Conservation (phyloP, 1,140 invertebrate species). For the Platyscapa corneri region DNA sequence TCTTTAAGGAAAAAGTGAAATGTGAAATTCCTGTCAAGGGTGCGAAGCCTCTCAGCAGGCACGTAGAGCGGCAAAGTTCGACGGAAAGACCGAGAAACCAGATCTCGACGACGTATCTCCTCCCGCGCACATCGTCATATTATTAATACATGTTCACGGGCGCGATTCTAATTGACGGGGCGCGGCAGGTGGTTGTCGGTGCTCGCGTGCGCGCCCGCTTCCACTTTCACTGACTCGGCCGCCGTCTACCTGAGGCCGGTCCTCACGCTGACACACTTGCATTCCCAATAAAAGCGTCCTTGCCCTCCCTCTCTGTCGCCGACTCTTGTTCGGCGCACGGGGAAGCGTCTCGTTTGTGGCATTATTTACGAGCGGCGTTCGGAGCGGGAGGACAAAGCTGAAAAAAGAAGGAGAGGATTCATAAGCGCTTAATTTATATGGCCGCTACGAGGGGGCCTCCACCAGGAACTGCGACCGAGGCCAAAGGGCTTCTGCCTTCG, state of each 20-base stretch:
- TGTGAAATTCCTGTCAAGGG: too few species aligned
- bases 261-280: background rate
- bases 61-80: background rate
- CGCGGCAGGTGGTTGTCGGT: conserved; percentile 13
- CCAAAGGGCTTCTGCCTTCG: conserved; percentile 51
- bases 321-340: conserved; percentile 28
- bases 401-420: conserved; percentile 57
- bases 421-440: conserved; percentile 65
- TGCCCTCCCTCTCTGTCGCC: background rate
- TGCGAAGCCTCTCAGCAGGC: too few species aligned
- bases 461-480: conserved; percentile 49
- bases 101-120: background rate
- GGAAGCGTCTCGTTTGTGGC: conserved; percentile 43
- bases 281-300: conserved; percentile 25
- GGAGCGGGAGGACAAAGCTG: conserved; percentile 33
- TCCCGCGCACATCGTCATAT: background rate
- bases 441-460: conserved; percentile 53
- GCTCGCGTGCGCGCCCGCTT: conserved; percentile 38
- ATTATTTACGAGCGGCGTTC: conserved; percentile 64
- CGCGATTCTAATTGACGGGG: conserved; percentile 27
- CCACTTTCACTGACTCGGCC: conserved; percentile 37
- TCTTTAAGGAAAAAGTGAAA: too few species aligned
- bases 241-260: conserved; percentile 18
- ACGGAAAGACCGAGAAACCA: background rate
- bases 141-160: conserved; percentile 19